phyloP scores from a whole-genome alignment of 2,888 invertebrate genomes.

The Yponomeuta plumbellus region DNA sequence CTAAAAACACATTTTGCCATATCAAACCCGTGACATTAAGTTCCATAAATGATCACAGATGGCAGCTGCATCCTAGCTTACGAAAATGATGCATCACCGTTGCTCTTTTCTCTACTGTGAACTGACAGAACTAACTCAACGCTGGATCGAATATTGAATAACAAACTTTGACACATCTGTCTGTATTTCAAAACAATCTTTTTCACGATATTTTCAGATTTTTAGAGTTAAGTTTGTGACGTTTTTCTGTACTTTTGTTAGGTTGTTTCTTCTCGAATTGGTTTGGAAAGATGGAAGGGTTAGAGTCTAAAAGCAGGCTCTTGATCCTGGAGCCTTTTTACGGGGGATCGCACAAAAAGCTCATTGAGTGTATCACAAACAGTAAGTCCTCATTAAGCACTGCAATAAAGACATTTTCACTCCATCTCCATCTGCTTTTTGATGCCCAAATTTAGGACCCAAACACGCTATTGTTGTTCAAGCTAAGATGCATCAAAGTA shows the following conservation, averaged over 20 bases:
- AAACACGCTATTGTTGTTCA: too few species aligned
- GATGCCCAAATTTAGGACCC: too few species aligned
- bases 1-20: neutral
- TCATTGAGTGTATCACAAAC: constrained; percentile 72
- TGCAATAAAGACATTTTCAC: too few species aligned
- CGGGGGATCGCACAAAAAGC: constrained; percentile 83
- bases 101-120: neutral
- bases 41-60: neutral
- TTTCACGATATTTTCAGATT: too few species aligned
- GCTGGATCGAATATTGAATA: neutral
- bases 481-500: too few species aligned
- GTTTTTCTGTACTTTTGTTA: neutral
- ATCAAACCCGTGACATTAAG: neutral
- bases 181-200: neutral
- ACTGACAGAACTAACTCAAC: neutral
- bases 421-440: too few species aligned
- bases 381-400: constrained; percentile 38
- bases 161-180: neutral
- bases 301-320: constrained; percentile 26
- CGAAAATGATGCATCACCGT: neutral
- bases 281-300: neutral
- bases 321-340: constrained; percentile 83
- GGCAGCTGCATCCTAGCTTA: neutral
- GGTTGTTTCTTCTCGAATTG: neutral
- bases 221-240: too few species aligned